Percentiles rank a stretch among this genome's conserved stretches.
These are phyloP conservation scores for Trichonephila clavata DNA, from an alignment of 1,140 invertebrate species.

Conservation along the genomic window DNA sequence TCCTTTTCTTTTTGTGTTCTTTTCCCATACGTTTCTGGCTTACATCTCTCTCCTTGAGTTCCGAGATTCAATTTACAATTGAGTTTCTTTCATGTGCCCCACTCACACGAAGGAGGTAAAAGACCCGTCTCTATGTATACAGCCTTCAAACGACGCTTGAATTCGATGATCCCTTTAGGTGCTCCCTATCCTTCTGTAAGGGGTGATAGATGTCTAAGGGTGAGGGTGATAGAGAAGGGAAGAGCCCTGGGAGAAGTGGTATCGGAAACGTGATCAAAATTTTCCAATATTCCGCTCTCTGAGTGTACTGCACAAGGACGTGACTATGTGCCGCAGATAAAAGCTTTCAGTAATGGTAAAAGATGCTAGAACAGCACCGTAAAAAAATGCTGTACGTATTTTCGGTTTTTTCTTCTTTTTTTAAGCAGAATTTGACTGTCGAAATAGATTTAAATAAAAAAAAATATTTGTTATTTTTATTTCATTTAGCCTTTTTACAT, in stretches of 20 bases:
- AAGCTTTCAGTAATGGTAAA: conserved; percentile 5
- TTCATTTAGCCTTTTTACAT: no score
- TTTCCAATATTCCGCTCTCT: conserved; percentile 63
- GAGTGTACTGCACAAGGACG: conserved; percentile 1
- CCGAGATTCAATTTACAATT: conserved; percentile 62
- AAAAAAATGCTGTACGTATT: background rate
- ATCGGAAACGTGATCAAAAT: conserved; percentile 71
- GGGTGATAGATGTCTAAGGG: background rate
- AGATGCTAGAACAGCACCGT: conserved; percentile 28
- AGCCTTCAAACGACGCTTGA: conserved; percentile 47
- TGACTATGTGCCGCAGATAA: background rate
- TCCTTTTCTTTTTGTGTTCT: conserved; percentile 1
- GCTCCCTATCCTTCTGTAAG: background rate
- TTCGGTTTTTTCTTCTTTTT: no score
- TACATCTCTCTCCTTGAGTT: background rate
- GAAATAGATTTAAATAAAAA: no score
- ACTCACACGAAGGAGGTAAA: background rate
- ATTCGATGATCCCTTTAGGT: conserved; percentile 59
- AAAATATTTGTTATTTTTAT: no score
- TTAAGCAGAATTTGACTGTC: no score
- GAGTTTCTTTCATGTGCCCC: conserved; percentile 55
- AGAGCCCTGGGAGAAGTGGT: conserved; percentile 44
- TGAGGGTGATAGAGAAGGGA: background rate
- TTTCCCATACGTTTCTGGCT: background rate
- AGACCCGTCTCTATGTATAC: conserved; percentile 5